These are phyloP conservation scores for Acanthococcus lagerstroemiae DNA, from an alignment of 2,888 invertebrate species.

Conservation along the genomic window DNA sequence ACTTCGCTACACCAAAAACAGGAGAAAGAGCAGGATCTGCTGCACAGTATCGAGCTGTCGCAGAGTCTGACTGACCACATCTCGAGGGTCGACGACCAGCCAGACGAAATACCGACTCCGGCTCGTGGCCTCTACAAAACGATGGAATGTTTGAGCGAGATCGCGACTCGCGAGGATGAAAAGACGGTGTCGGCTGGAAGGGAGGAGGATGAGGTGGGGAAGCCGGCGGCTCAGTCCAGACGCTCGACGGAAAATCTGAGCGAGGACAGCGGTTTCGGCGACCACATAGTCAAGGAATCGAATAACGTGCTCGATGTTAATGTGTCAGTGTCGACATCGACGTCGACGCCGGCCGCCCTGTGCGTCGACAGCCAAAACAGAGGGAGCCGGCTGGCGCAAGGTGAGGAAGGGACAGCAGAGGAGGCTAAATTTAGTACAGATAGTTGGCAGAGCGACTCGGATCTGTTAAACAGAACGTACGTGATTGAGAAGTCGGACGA, in stretches of 20 bases:
- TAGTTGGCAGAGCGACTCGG: slow-evolving; percentile 41
- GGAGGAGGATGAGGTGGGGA: slow-evolving; percentile 7
- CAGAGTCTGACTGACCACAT: slow-evolving; percentile 36
- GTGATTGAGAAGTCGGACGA: slow-evolving; percentile 32
- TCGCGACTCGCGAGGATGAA: slow-evolving; percentile 1
- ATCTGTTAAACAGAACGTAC: slow-evolving; percentile 37
- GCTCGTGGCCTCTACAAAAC: slow-evolving; percentile 37
- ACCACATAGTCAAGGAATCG: slow-evolving; percentile 36
- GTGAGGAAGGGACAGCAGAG: slow-evolving; percentile 30
- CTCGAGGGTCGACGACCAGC: neutral
- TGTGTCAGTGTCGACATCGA: neutral
- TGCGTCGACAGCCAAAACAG: neutral
- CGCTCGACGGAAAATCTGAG: slow-evolving; percentile 64
- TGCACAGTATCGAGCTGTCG: slow-evolving; percentile 36
- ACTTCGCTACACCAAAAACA: slow-evolving; percentile 34
- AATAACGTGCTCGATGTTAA: neutral
- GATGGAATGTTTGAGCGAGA: slow-evolving; percentile 37
- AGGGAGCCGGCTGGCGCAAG: neutral
- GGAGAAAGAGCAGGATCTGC: slow-evolving; percentile 10
- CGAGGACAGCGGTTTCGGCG: slow-evolving; percentile 59
- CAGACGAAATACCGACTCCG: slow-evolving; percentile 29
- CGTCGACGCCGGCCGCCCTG: neutral
- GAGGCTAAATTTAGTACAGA: slow-evolving; percentile 38
- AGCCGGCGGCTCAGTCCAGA: neutral
- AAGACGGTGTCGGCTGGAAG: slow-evolving; percentile 36